Percentiles rank a stretch among this genome's conserved stretches.
Evolutionary conservation across 2,797 vertebrate genomes (phyloP).

Genomic region (Eulemur coronatus): DNA sequence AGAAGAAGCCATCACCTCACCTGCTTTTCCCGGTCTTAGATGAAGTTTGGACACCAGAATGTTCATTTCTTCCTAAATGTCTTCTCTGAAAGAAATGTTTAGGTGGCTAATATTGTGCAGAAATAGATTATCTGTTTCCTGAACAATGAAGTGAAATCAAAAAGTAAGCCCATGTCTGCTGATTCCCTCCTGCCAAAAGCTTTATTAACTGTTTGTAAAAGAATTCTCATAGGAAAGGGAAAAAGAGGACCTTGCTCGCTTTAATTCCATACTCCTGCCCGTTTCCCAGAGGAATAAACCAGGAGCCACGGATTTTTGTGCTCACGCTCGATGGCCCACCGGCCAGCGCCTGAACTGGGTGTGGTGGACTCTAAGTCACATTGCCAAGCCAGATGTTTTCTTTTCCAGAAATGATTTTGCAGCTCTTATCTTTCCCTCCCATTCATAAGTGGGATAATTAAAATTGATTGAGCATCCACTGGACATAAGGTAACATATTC

Average conservation of each 20-base stretch:
- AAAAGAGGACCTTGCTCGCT: not conserved
- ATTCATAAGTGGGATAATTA: slow-evolving; percentile 71
- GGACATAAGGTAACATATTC: slow-evolving; percentile 49
- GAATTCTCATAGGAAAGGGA: not conserved
- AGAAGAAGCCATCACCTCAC: not conserved
- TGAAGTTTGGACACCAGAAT: not conserved
- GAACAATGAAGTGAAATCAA: slow-evolving; percentile 17
- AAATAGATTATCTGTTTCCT: not conserved
- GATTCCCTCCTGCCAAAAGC: not conserved
- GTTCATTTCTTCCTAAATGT: not conserved
- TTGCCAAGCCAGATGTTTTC: slow-evolving; percentile 21
- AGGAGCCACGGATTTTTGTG: not conserved
- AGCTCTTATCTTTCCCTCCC: slow-evolving; percentile 66
- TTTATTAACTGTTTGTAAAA: not conserved
- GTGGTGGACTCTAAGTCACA: not conserved
- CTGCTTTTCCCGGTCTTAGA: not conserved
- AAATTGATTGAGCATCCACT: slow-evolving; percentile 47
- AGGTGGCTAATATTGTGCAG: not conserved
- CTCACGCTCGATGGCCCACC: not conserved
- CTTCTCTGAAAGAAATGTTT: not conserved
- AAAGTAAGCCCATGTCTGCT: not conserved
- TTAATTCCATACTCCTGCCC: not conserved
- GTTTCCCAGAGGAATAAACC: not conserved
- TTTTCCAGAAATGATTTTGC: slow-evolving; percentile 31
- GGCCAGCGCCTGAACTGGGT: not conserved